Evolutionary conservation across 2,888 invertebrate species (phyloP), one percentile per base, ranked within the genome.

Genomic region (Athrips mouffetella): DNA sequence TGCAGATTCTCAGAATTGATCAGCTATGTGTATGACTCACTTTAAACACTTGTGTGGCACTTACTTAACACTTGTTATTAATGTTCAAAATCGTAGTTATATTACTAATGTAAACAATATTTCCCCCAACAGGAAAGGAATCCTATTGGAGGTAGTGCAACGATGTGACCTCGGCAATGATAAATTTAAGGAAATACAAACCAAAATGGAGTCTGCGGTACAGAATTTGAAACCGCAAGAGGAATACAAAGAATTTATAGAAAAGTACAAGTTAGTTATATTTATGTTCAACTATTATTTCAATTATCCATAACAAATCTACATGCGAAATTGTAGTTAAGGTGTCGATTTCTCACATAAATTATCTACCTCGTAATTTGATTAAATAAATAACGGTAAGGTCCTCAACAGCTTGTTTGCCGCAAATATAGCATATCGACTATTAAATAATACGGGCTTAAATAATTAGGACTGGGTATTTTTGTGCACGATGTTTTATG

Each of bases 201-300:
- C 90, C 63, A 91, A 92, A 70, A 92, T 96, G 63, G 94, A 94
- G 70, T 90, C 91, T 51, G 92, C 92, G 61, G 91, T 97, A 58
- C 93, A 94, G 69, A 91, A 91, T 54, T 91, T 97, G 55, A 93
- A 93, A 83, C 96, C 96, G 11, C 90, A 91, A 53, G 95, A 95
- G 59, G 97, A 98, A 79, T 98, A 97, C 74, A 93, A 92, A 76
- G 95, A 96, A 68, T 96, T 98, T 70, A 93, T 95, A 54, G 94
- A 94, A 69, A 96, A 95, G 83, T 93, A 96, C 84, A 96, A 94
- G 96, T 97, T 83, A 85, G 91, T 80, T 20, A 8, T 3, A n/a
- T 18, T 13, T 10, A 42, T n/a, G n/a, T n/a, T n/a, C 13, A 27
- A 11, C 3, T 27, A 37, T 11, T 20, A 37, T 13, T 37, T 18